These are phyloP conservation scores for Apostichopus leukothele DNA, from an alignment of 53 echinoderm and acorn worm species.

Conservation along the genomic window DNA sequence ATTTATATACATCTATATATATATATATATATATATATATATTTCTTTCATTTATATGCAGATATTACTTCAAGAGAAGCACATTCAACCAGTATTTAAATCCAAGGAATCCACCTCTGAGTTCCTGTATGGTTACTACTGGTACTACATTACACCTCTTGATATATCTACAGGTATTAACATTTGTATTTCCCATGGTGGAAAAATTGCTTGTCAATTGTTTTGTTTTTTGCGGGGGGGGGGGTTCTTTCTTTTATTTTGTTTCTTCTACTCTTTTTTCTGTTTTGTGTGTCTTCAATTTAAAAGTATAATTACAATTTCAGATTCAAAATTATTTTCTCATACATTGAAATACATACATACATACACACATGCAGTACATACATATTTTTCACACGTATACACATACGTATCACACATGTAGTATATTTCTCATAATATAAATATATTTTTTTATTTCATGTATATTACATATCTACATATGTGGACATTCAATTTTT, in stretches of 20 bases:
- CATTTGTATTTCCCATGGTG: not conserved
- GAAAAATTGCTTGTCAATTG: not conserved
- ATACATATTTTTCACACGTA: too few species aligned
- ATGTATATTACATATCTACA: too few species aligned
- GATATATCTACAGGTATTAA: not conserved
- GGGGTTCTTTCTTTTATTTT: not conserved
- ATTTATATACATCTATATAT: too few species aligned
- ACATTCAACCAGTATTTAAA: conserved; percentile 66
- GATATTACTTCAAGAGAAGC: not conserved
- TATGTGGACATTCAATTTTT: not conserved
- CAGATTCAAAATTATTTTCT: too few species aligned
- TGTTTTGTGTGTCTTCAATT: not conserved
- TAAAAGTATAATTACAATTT: too few species aligned
- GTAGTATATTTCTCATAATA: too few species aligned
- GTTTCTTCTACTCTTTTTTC: not conserved
- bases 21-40: too few species aligned
- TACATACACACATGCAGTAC: too few species aligned
- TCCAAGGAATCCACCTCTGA: conserved; percentile 41
- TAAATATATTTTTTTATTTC: too few species aligned
- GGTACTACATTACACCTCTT: conserved; percentile 55
- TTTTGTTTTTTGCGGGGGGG: not conserved
- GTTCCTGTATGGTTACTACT: conserved; percentile 77
- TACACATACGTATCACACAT: too few species aligned
- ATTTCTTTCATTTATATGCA: not conserved
- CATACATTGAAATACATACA: too few species aligned